Evolutionary conservation across 2,888 invertebrate species (phyloP).

Genomic region (Bruchidius siliquastri): DNA sequence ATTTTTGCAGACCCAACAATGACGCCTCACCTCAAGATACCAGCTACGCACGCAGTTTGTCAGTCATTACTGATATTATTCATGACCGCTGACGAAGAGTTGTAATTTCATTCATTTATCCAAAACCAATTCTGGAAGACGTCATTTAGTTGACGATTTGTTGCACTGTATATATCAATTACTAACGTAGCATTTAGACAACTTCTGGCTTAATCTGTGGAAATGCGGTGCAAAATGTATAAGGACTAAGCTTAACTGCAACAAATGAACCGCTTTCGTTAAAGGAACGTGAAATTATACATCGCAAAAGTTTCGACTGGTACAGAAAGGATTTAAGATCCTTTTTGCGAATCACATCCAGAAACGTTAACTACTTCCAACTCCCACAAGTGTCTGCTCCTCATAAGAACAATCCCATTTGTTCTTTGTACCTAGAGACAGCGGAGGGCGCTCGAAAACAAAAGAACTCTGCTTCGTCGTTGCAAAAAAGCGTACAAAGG

Average conservation of each 20-base stretch:
- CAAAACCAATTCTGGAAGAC: too few species aligned
- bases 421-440: neutral
- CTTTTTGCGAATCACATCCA: neutral
- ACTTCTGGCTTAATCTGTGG: too few species aligned
- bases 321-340: neutral
- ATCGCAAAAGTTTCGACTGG: neutral
- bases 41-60: too few species aligned
- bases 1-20: too few species aligned
- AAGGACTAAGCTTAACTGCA: neutral
- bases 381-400: neutral
- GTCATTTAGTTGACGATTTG: too few species aligned
- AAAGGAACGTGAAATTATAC: neutral
- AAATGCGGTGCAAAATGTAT: neutral
- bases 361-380: neutral
- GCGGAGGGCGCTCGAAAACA: neutral
- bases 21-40: too few species aligned
- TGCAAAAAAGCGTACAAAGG: neutral
- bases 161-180: too few species aligned
- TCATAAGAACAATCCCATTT: neutral
- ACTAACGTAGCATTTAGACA: too few species aligned
- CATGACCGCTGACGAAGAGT: too few species aligned
- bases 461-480: neutral
- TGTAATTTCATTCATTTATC: too few species aligned
- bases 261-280: neutral
- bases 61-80: too few species aligned